Evolutionary conservation across 2,888 invertebrate species (phyloP), one percentile per base, ranked within the genome.

Genomic region (Lasioglossum calceatum): DNA sequence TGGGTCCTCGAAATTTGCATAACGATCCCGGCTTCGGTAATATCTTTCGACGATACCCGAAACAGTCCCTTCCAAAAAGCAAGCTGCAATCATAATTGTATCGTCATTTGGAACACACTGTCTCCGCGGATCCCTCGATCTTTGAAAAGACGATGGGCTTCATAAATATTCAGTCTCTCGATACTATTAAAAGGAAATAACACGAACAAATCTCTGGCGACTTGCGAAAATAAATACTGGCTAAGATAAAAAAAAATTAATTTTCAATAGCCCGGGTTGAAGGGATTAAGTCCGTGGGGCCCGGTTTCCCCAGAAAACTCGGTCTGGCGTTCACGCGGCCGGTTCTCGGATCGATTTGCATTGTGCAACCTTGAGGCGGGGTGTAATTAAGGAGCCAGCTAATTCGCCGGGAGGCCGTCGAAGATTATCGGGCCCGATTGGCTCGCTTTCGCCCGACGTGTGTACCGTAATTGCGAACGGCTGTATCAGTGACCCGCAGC

Each of bases 401-500:
- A 79, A 82, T 79, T 81, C 61, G 71, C 32, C 64, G 79, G 75
- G 81, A 81, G 85, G 79, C 72, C 77, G 79, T 70, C 44, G 76
- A 85, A 80, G 88, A 85, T 84, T 87, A 78, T 79, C 84, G 81
- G 78, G 67, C 23, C 36, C 79, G 88, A 88, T 90, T 79, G 81
- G 79, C 78, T 82, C 71, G 88, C 71, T 87, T 82, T 88, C 75
- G 86, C 78, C 39, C 70, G 90, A 83, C 91, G 91, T 86, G 91
- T 91, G 91, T 91, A 90, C 85, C 85, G 88, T 94, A 94, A 94
- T 94, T 93, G 94, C 92, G 92, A 94, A 93, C 93, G 91, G 93
- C 93, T 94, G 93, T 94, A 94, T 94, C 94, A 94, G 94, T 92
- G 92, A 90, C 89, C 92, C 90, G 89, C 94, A 93, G 93, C 89